Percentiles rank a stretch among this genome's conserved stretches.
Conservation (phyloP, 2,797 vertebrate species). For the Chiroxiphia lanceolata region DNA sequence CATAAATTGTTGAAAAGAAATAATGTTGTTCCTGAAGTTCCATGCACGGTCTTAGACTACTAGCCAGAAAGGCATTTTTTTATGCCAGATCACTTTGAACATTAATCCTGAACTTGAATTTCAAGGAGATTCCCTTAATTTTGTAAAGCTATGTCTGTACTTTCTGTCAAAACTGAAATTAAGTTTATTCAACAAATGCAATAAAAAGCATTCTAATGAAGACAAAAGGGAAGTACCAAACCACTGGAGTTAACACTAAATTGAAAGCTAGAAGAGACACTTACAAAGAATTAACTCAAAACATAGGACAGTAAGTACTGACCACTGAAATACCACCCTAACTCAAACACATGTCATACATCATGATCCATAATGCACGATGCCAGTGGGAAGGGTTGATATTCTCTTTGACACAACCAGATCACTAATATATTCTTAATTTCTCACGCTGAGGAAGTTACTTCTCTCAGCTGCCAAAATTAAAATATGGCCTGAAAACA, state of each 20-base stretch:
- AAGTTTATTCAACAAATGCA: not conserved
- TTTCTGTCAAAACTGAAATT: not conserved
- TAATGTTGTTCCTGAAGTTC: not conserved
- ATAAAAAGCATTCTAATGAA: not conserved
- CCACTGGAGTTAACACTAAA: not conserved
- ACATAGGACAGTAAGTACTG: not conserved
- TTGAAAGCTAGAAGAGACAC: not conserved
- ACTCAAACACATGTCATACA: rapidly evolving
- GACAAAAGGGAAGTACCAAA: not conserved
- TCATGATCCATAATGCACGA: not conserved
- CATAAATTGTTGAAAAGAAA: not conserved
- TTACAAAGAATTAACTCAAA: not conserved
- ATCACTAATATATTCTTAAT: not conserved
- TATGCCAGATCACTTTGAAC: not conserved
- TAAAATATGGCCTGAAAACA: not conserved
- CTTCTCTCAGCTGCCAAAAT: not conserved
- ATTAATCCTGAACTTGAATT: not conserved
- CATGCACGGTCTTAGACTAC: not conserved
- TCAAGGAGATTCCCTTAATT: not conserved
- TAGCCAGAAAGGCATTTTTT: not conserved
- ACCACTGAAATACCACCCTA: not conserved
- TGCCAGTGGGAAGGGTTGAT: not conserved
- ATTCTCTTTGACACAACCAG: not conserved
- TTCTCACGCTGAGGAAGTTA: not conserved
- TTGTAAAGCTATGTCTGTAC: not conserved